Evolutionary conservation across 2,888 invertebrate species (phyloP).

Genomic region (Acanthosepion esculentum): DNA sequence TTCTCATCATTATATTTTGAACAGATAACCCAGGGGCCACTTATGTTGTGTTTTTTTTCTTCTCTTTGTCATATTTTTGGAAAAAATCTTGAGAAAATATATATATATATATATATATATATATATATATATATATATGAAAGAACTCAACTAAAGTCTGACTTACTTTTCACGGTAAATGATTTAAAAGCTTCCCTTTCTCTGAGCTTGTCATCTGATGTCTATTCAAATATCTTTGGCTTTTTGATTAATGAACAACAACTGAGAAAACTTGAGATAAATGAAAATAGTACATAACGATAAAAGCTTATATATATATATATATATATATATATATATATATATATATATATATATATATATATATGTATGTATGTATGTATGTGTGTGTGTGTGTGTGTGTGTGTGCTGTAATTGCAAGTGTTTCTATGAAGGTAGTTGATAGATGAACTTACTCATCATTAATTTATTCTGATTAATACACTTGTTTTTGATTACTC

Average conservation of each 20-base stretch:
- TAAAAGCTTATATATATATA: neutral
- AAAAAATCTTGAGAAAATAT: neutral
- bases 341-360: constrained; percentile 33
- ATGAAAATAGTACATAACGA: neutral
- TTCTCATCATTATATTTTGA: neutral
- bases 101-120: neutral
- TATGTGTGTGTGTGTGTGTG: too few species aligned
- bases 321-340: constrained; percentile 6
- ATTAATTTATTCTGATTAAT: too few species aligned
- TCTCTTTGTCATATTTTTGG: neutral
- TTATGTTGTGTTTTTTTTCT: neutral
- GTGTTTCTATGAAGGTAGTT: neutral
- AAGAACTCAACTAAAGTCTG: too few species aligned
- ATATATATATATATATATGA: neutral
- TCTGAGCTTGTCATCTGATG: neutral
- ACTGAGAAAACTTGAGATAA: too few species aligned
- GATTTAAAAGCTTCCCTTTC: neutral
- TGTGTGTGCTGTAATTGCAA: neutral
- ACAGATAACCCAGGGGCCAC: neutral
- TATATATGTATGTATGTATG: too few species aligned
- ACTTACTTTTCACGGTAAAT: neutral
- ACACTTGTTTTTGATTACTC: too few species aligned
- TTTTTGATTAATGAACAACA: neutral
- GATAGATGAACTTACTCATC: too few species aligned
- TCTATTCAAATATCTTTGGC: neutral